phyloP scores from a whole-genome alignment of 2,888 invertebrate genomes.

The Melanchra persicariae region DNA sequence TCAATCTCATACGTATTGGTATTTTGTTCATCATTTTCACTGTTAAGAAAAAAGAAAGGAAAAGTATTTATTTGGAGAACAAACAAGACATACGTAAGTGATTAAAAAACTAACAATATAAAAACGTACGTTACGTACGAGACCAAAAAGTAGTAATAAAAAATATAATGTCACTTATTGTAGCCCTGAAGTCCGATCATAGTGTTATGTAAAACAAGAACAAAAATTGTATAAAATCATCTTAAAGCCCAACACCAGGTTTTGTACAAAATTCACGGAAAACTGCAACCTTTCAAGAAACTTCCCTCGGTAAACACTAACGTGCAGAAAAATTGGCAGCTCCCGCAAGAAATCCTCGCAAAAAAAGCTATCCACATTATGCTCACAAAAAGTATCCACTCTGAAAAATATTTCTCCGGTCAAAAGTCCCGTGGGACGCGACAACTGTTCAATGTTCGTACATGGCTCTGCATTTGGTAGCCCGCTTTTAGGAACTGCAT shows the following conservation, averaged over 20 bases:
- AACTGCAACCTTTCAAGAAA: constrained; percentile 16
- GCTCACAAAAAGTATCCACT: constrained; percentile 60
- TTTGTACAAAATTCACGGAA: constrained; percentile 11
- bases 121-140: too few species aligned
- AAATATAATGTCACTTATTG: too few species aligned
- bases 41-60: too few species aligned
- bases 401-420: constrained; percentile 79
- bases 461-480: constrained; percentile 76
- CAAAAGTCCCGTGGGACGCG: constrained; percentile 81
- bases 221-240: not conserved
- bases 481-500: constrained; percentile 81
- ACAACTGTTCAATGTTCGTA: constrained; percentile 78
- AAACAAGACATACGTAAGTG: too few species aligned
- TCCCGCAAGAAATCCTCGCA: constrained; percentile 40
- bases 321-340: constrained; percentile 39
- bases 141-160: too few species aligned
- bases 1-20: too few species aligned
- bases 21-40: too few species aligned
- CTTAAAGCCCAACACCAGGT: not conserved
- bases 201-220: not conserved
- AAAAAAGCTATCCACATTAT: constrained; percentile 73
- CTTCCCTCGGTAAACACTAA: constrained; percentile 25
- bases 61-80: too few species aligned
- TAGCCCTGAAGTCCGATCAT: not conserved
- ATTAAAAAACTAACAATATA: too few species aligned